A percentile compares a stretch with the other conserved stretches of the same genome.
Evolutionary conservation across 2,888 invertebrate genomes (phyloP).

Genomic region (Nymphalis urticae): DNA sequence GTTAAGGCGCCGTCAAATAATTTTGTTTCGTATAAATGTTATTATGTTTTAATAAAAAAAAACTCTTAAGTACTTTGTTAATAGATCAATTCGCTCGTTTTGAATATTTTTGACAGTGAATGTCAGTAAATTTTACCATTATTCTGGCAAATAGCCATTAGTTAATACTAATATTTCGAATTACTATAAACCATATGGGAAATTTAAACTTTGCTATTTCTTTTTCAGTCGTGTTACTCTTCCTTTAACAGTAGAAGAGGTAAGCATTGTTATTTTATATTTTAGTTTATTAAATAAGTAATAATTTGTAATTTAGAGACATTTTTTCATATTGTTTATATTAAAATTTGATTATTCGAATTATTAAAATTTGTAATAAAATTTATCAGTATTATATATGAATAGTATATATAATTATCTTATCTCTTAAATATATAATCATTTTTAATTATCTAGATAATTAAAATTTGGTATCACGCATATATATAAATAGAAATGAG

Average conservation of each 20-base stretch:
- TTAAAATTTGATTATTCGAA: too few relatives aligned
- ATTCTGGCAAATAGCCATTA: constrained; percentile 53
- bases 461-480: too few relatives aligned
- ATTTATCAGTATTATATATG: neutral
- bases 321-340: too few relatives aligned
- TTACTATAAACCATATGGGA: constrained; percentile 28
- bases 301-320: neutral
- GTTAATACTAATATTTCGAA: constrained; percentile 9
- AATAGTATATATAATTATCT: too few relatives aligned
- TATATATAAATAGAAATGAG: too few relatives aligned
- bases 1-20: constrained; percentile 12
- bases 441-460: too few relatives aligned
- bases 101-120: constrained; percentile 60
- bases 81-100: neutral
- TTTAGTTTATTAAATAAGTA: neutral
- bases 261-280: constrained; percentile 71
- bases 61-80: neutral
- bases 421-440: too few relatives aligned
- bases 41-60: constrained; percentile 24
- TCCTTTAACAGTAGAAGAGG: constrained; percentile 98
- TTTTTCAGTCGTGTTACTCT: constrained; percentile 95
- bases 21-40: constrained; percentile 4
- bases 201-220: constrained; percentile 35
- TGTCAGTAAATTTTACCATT: constrained; percentile 63
- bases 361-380: too few relatives aligned